Evolutionary conservation across 2,888 invertebrate genomes (phyloP), one percentile per base, ranked within the genome.

Genomic region (Eupithecia insigniata): DNA sequence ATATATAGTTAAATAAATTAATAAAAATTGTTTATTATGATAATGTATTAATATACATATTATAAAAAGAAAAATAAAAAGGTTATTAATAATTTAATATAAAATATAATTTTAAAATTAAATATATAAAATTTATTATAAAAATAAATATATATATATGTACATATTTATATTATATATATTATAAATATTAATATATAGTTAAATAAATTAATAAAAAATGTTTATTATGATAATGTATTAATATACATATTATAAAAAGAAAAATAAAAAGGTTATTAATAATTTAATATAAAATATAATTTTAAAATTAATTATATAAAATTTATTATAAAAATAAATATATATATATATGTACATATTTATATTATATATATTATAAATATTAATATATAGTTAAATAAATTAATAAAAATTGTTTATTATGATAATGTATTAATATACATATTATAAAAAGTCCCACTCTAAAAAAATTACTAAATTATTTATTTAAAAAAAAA

Each of bases 231-330:
- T 1, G 1, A 80, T 65, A 69, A 76, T 61, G 61, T 69, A 78
- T 83, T 84, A 78, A 83, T 75, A 78, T 77, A 18, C 81, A 81
- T 83, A 81, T 83, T 83, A 84, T 80, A 64, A 81, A 82, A 73
- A 78, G 69, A 80, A 79, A 80, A 22, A 55, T 55, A 78, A 1
- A 77, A 32, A 79, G 74, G 83, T 80, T 81, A 81, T 78, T 82
- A 77, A 76, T 67, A 72, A 73, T 73, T 79, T 73, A 75, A 79
- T 76, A 76, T 66, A 65, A 72, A 55, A 74, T 74, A 67, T 72
- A 68, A 74, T 68, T 72, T 65, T 72, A 68, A 71, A 69, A 71
- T 69, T 71, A 71, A 55, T 26, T 10, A 55, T 55, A 12, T 55
- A 55, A 10, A 58, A 65, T 55, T 32, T 58, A 30, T 55, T 46